Percentiles rank a stretch among this genome's conserved stretches.
Conservation (phyloP, 2,113 vertebrate genomes). For the Puntigrus tetrazona region DNA sequence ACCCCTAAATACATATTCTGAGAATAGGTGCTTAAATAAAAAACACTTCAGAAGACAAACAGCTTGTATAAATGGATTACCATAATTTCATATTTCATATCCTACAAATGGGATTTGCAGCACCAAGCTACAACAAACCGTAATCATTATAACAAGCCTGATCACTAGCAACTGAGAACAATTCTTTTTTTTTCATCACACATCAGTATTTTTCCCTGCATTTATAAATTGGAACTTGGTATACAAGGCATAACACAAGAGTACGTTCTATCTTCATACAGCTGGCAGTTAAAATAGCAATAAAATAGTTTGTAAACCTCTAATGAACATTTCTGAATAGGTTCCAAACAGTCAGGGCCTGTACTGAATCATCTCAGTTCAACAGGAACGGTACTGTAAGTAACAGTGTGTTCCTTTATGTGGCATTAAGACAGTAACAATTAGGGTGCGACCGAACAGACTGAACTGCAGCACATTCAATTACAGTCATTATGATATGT, state of each 20-base stretch:
- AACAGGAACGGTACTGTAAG: neutral
- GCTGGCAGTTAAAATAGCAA: neutral
- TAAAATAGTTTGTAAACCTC: neutral
- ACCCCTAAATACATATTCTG: neutral
- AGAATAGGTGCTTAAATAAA: neutral
- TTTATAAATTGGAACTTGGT: neutral
- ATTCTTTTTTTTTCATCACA: neutral
- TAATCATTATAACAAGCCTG: conserved; percentile 5
- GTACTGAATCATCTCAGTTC: neutral
- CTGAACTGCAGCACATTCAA: neutral
- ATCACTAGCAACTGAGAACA: neutral
- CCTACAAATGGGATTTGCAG: conserved; percentile 12
- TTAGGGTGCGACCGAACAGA: neutral
- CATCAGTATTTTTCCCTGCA: neutral
- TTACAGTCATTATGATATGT: neutral
- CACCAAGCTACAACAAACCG: neutral
- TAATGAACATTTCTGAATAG: neutral
- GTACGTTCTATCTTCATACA: neutral
- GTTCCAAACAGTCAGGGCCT: neutral
- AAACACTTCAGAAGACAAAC: neutral
- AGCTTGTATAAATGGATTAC: conserved; percentile 8
- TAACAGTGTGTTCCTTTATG: neutral
- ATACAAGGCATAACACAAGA: neutral
- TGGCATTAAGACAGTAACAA: neutral
- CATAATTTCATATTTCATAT: conserved; percentile 8